Percentiles rank a stretch among this genome's conserved stretches.
Conservation (phyloP, 2,797 vertebrate genomes). For the Platyrinchus mystaceus region DNA sequence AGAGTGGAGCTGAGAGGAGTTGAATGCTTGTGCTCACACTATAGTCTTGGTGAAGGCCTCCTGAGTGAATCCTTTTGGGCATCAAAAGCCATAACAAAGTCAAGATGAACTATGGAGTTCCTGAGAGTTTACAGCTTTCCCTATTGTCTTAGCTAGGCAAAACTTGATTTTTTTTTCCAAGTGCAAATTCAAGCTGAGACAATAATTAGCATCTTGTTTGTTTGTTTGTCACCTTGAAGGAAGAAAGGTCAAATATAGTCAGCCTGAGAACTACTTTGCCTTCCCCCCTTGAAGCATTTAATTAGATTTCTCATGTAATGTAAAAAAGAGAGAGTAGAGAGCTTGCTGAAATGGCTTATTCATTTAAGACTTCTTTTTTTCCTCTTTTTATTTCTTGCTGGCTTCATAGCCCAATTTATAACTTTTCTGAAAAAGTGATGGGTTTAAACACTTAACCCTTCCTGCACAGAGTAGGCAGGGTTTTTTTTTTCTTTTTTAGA, state of each 20-base stretch:
- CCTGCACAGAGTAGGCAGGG: background rate
- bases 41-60: background rate
- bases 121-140: background rate
- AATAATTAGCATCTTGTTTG: slow-evolving; percentile 45
- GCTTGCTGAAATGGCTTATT: background rate
- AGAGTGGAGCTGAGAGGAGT: background rate
- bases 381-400: background rate
- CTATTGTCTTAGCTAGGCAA: background rate
- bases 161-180: background rate
- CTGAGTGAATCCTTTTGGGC: background rate
- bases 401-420: background rate
- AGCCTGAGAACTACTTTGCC: slow-evolving; percentile 18
- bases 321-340: background rate
- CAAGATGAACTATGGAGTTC: background rate
- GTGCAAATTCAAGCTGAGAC: slow-evolving; percentile 38
- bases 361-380: background rate
- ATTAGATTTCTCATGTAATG: slow-evolving; percentile 23
- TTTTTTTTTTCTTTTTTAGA: background rate
- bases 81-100: background rate
- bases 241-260: slow-evolving; percentile 25
- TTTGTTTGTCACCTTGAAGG: slow-evolving; percentile 28
- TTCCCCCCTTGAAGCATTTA: slow-evolving; percentile 23
- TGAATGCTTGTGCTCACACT: background rate
- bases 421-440: background rate
- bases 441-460: slow-evolving; percentile 4